Base-by-base conservation (phyloP, 2,113 vertebrate genomes). In the Carassius auratus region DNA sequence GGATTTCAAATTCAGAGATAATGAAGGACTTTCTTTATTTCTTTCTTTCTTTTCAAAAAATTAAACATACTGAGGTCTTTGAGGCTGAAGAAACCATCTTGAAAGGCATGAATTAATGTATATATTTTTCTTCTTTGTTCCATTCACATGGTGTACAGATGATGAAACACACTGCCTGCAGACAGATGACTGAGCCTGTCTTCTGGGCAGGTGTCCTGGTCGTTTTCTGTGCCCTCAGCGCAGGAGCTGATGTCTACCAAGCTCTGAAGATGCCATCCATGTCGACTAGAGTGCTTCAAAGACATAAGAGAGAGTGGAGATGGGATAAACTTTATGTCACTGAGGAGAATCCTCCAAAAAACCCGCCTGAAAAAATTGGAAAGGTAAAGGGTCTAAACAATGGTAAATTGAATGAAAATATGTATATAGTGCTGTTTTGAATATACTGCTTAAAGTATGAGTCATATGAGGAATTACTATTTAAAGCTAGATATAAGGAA, bases 221-320 rank as follows among this genome's bases (percentile, higher is more conserved):
- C 3, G 6, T 83, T 17, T 23, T 76, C 33, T 23, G 88, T 50
- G 1, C 38, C 30, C 75, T 90, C 45, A 64, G 50, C 8, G 2
- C 30, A 13, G 74, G 59, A 17, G 62, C 13, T 12, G 19, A 68
- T 66, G 76, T 48, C 59, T 19, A 76, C 50, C 73, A 23, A 17
- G 17, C 52, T 19, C 81, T 50, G 10, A 85, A 81, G 48, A 26
- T 59, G 19, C 10, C 75, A 33, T 76, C 76, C 36, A 73, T 57
- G 26, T 10, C 30, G 1, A 42, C 33, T 19, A 57, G 0, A 21
- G 45, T 84, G n/a, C 75, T 85, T 6, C 87, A 75, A 4, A 84
- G 87, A n/a, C 59, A 84, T 8, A 88, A 88, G 64, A 52, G 87
- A 57, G 42, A 9, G 0, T 89, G 86, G 86, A 4, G 8, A 19